These are phyloP conservation scores for Mus caroli DNA, from an alignment of 2,797 vertebrate genomes.

Conservation along the genomic window DNA sequence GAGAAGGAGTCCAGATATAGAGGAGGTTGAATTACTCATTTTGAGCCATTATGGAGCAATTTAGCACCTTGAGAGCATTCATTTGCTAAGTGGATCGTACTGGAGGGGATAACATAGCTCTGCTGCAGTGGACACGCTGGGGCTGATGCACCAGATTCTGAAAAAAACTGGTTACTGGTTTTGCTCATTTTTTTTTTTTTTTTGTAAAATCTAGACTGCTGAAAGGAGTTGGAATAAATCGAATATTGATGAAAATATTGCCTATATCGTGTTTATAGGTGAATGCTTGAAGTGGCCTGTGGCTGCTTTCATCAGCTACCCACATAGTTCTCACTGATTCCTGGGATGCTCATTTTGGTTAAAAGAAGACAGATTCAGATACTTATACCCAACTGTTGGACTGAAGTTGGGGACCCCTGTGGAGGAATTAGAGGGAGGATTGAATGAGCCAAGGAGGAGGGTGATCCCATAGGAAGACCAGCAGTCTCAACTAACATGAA, in stretches of 20 bases:
- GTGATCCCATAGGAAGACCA: neutral
- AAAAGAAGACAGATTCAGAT: neutral
- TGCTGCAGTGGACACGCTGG: no score
- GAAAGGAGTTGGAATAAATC: neutral
- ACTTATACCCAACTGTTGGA: neutral
- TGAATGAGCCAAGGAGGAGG: neutral
- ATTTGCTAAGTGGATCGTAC: neutral
- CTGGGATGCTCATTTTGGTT: neutral
- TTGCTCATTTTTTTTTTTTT: neutral
- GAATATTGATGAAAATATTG: neutral
- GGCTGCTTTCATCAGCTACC: neutral
- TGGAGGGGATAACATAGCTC: neutral
- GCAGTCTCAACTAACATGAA: neutral
- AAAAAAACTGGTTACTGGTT: neutral
- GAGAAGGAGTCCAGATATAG: neutral
- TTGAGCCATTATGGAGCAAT: neutral
- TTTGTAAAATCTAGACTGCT: neutral
- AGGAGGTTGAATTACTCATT: constrained; percentile 14
- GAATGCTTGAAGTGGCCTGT: neutral
- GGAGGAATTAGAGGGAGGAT: neutral
- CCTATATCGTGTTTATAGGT: neutral
- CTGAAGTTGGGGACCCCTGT: neutral
- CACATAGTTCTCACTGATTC: neutral
- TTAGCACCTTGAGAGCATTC: neutral
- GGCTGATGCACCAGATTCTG: neutral